phyloP scores from a whole-genome alignment of 1,140 invertebrate species.

The Drosophila obscura region DNA sequence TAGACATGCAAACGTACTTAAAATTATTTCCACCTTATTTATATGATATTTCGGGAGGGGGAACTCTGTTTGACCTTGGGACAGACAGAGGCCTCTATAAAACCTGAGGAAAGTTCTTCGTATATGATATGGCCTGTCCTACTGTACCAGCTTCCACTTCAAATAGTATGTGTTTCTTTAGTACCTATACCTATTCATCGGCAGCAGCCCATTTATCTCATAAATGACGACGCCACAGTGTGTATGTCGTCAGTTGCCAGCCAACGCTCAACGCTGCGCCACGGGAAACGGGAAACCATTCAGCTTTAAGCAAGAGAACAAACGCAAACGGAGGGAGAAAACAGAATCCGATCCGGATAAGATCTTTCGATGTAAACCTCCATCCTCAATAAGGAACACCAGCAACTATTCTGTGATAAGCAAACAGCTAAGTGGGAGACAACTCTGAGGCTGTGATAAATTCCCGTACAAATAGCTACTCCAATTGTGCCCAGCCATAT shows the following conservation, averaged over 20 bases:
- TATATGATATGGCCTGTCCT: constrained; percentile 29
- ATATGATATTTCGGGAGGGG: neutral
- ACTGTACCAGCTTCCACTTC: constrained; percentile 54
- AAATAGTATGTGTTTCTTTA: constrained; percentile 40
- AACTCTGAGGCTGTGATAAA: constrained; percentile 70
- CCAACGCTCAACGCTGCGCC: constrained; percentile 57
- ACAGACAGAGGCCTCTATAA: constrained; percentile 16
- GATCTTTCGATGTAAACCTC: constrained; percentile 67
- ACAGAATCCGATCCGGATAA: constrained; percentile 26
- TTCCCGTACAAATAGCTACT: constrained; percentile 19
- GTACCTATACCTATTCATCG: constrained; percentile 30
- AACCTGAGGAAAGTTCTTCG: constrained; percentile 10
- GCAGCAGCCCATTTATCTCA: constrained; percentile 66
- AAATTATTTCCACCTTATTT: neutral
- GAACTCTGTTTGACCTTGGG: constrained; percentile 40
- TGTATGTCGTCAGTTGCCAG: constrained; percentile 65
- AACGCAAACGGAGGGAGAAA: constrained; percentile 14
- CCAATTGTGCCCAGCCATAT: constrained; percentile 21
- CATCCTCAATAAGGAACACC: constrained; percentile 36
- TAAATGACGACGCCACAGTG: constrained; percentile 65
- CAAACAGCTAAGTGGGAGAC: constrained; percentile 30
- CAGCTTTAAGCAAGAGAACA: constrained; percentile 1
- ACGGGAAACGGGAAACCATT: constrained; percentile 37
- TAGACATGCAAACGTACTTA: constrained; percentile 16
- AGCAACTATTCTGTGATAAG: constrained; percentile 73